Evolutionary conservation across 2,888 invertebrate genomes (phyloP).

Genomic region (Folsomia manolachei): DNA sequence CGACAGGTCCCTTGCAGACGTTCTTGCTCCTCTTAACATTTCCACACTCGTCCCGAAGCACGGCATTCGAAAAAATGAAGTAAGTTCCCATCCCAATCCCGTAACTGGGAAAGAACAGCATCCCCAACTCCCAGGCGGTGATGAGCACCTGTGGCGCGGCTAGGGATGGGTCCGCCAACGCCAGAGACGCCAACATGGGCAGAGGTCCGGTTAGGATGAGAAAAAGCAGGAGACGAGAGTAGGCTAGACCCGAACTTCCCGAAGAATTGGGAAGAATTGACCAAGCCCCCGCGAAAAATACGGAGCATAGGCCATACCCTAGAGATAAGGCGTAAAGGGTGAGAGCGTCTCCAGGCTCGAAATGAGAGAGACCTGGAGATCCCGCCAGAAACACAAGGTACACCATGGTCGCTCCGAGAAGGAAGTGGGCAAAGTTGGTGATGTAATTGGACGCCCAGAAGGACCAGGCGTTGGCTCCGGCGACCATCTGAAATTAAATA

Average conservation of each 20-base stretch:
- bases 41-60: slow-evolving; percentile 12
- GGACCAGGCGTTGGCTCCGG: slow-evolving; percentile 18
- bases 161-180: neutral
- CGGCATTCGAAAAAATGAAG: slow-evolving; percentile 18
- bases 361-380: neutral
- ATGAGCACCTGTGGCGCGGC: neutral
- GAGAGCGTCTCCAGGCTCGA: neutral
- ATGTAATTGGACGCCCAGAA: slow-evolving; percentile 31
- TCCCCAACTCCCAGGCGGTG: slow-evolving; percentile 9
- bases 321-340: slow-evolving; percentile 7
- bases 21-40: neutral
- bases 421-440: slow-evolving; percentile 25
- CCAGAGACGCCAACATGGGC: slow-evolving; percentile 22
- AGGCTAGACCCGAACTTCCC: slow-evolving; percentile 18
- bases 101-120: slow-evolving; percentile 28
- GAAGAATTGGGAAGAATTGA: neutral
- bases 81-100: slow-evolving; percentile 20
- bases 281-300: slow-evolving; percentile 23
- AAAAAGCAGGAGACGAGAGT: slow-evolving; percentile 13
- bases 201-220: slow-evolving; percentile 19
- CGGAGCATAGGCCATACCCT: slow-evolving; percentile 11
- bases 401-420: slow-evolving; percentile 7
- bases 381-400: neutral
- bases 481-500: slow-evolving; percentile 9
- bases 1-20: neutral